These are phyloP conservation scores for Sprattus sprattus DNA, from an alignment of 2,113 vertebrate genomes.

Conservation along the genomic window DNA sequence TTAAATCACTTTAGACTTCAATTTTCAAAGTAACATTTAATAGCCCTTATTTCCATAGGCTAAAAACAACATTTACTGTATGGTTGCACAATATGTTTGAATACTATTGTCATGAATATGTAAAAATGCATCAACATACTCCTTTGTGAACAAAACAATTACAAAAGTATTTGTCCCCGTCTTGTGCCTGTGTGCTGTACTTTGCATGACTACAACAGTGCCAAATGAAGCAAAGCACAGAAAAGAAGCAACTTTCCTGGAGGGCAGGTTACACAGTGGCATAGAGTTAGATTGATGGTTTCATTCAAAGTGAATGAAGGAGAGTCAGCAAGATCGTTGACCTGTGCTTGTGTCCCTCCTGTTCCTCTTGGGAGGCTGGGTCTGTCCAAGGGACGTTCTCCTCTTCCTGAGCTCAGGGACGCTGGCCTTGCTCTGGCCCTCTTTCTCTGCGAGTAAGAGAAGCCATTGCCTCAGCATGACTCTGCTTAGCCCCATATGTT, in stretches of 20 bases:
- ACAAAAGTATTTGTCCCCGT: background rate
- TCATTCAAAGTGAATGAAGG: background rate
- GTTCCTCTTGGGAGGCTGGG: conserved; percentile 77
- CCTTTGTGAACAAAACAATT: background rate
- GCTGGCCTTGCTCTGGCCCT: conserved; percentile 28
- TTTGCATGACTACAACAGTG: background rate
- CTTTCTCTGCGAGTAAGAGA: conserved; percentile 38
- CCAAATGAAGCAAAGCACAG: background rate
- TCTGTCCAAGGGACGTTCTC: conserved; percentile 78
- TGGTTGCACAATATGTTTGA: background rate
- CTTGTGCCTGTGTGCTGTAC: background rate
- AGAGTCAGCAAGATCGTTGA: conserved; percentile 13
- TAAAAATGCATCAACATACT: background rate
- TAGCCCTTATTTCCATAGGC: too few species aligned
- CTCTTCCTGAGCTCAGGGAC: conserved; percentile 76
- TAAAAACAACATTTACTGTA: background rate
- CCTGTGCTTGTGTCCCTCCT: conserved; percentile 74
- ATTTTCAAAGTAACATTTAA: background rate
- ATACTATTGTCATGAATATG: background rate
- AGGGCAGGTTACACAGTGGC: background rate
- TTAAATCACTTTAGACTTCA: background rate
- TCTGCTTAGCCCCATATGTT: background rate
- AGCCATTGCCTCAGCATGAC: conserved; percentile 11
- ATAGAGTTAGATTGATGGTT: background rate
- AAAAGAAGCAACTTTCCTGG: background rate